Conservation (phyloP, 2,113 vertebrate species). For the Prunella fulvescens region DNA sequence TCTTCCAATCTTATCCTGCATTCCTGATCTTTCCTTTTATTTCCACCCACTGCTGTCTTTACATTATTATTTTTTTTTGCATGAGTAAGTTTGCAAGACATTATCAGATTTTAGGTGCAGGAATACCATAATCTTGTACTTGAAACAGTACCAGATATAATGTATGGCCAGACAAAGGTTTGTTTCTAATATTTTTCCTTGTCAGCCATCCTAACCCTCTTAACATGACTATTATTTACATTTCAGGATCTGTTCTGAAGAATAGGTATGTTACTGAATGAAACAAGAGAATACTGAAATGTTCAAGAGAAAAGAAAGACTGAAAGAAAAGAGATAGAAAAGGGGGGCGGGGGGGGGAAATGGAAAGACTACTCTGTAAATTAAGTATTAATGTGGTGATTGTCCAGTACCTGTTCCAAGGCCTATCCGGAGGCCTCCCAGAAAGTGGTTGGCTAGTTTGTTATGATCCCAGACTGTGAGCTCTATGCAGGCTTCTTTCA, state of each 20-base stretch:
- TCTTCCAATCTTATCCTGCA: background rate
- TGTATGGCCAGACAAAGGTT: background rate
- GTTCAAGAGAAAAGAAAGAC: background rate
- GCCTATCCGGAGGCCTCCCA: conserved; percentile 89
- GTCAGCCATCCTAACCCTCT: background rate
- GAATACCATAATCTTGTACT: background rate
- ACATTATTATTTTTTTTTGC: background rate
- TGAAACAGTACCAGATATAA: background rate
- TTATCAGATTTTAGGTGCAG: background rate
- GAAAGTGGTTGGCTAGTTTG: conserved; percentile 83
- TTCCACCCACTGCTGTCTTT: background rate
- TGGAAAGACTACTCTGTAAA: background rate
- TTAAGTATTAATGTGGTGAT: background rate
- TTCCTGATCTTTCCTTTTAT: background rate
- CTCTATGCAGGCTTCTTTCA: conserved; percentile 87
- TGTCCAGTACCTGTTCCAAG: conserved; percentile 83
- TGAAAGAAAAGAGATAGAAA: background rate
- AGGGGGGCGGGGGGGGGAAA: rapidly evolving
- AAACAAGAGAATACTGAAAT: background rate
- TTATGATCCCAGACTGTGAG: conserved; percentile 94
- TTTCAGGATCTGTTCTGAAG: background rate
- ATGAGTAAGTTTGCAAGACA: rapidly evolving
- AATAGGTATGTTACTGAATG: background rate
- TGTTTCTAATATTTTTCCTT: background rate
- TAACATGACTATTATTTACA: background rate